Evolutionary conservation across 2,797 vertebrate species (phyloP), one percentile per base, ranked within the genome.

Genomic region (Squalus acanthias): DNA sequence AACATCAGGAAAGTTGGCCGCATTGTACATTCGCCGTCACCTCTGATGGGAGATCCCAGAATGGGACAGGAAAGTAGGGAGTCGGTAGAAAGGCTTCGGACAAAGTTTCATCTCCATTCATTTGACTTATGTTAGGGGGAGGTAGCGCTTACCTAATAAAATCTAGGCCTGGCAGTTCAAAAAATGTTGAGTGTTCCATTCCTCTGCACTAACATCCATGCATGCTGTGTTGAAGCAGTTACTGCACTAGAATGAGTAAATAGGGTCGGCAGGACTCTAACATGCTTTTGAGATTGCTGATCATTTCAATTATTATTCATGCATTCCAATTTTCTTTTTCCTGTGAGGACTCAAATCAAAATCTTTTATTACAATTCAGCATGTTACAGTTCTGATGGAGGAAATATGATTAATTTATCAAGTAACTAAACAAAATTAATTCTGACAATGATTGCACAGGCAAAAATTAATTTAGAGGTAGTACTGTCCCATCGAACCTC

Each of bases 241-340:
- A 65, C 39, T 69, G 33, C 65, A 39, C 65, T 22, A 69, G 33
- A 65, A 67, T 92, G 63, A 39, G n/a, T 67, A 93, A 93, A 93
- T 12, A 93, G n/a, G 20, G n/a, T 22, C 12, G 8, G 2, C n/a
- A 69, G 65, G n/a, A 22, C 6, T 50, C 33, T 20, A 33, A 33
- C 50, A 65, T n/a, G 29, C 53, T 63, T 92, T 20, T 92, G 89
- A 65, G 29, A 92, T 92, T 76, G 26, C 29, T 76, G 10, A 60
- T 29, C 94, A 60, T 95, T 95, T 60, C 50, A n/a, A 74, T 95
- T 57, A 76, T 95, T 74, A 74, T 95, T 95, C 46, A 95, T 57
- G 46, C 50, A 57, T 74, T 95, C 24, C 46, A 72, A 53, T 57
- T 53, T 53, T 53, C 15, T 17, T 57, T 57, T 74, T 29, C 69